Base-by-base conservation (phyloP, 64 coral and sea anemone genomes). In the Porites australiensis region DNA sequence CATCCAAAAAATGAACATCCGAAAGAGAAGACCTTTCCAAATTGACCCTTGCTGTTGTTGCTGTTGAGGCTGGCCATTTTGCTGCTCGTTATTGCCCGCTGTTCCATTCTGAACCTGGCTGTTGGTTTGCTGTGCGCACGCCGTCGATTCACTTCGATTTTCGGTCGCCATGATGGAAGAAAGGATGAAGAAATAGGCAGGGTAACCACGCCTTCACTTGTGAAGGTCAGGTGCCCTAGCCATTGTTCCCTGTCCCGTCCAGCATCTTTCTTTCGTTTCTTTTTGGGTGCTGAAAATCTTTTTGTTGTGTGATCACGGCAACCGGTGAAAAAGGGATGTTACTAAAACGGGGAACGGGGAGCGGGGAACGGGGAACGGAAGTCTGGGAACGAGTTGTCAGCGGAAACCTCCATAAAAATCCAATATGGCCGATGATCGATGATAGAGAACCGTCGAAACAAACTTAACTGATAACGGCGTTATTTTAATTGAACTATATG, bases 1-100 rank as follows among this genome's bases (percentile, higher is more conserved):
- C 19, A 95, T 58, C 89, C 89, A 95, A 61, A 95, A 88, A 23
- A 95, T 80, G 46, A 95, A 95, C 62, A 95, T 95, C 9, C 82
- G 82, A 81, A 90, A 68, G 8, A 95, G 64, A 72, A 95, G 70
- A 65, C 88, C 62, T 61, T 95, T 95, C 94, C 94, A 95, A 61
- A 88, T 65, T 0, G 94, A 88, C 6, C 90, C 89, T 44, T 95
- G 92, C 18, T 82, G 85, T 63, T 68, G 91, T 55, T 93, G 88
- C 44, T 95, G 88, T 7, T 90, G 81, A 47, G 58, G 58, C 43
- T 84, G 81, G 2, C 64, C 63, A 50, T 84, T 84, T 9, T 84
- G 81, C 23, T 65, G 81, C 4, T 50, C 62, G 62, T 84, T 52
- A 51, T 84, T 84, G 6, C 37, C 81, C 21, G 9, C 58, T 9